Conservation (phyloP, 2,888 invertebrate species). For the Andricus curvator region DNA sequence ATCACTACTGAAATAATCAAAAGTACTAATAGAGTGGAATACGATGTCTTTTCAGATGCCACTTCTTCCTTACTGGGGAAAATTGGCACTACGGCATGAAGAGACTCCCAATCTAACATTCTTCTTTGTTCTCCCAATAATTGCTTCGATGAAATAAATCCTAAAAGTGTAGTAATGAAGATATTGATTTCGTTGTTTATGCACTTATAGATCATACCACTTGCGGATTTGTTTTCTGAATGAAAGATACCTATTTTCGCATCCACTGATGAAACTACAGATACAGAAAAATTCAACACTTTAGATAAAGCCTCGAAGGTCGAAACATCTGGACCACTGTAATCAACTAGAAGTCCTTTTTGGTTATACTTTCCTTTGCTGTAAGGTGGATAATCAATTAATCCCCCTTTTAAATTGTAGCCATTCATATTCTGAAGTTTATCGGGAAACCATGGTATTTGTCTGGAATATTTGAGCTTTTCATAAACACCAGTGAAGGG, state of each 20-base stretch:
- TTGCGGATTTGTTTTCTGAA: background rate
- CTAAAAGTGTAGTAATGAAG: background rate
- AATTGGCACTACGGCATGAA: background rate
- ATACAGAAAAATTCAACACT: background rate
- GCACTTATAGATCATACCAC: background rate
- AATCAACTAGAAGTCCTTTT: background rate
- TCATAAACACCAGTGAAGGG: background rate
- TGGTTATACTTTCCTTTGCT: background rate
- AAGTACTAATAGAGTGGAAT: background rate
- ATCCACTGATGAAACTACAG: background rate
- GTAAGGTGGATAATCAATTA: background rate
- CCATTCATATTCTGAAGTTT: slow-evolving; percentile 1
- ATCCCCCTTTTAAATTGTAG: background rate
- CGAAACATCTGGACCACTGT: background rate
- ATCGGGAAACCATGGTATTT: background rate
- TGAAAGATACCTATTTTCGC: background rate
- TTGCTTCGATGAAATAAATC: too few species aligned
- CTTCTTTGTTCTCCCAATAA: too few species aligned
- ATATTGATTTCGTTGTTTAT: background rate
- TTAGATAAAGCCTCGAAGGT: background rate
- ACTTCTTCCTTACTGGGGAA: background rate
- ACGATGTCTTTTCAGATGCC: accelerated
- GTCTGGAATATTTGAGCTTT: background rate
- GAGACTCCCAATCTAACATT: too few species aligned
- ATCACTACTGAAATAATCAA: background rate